Evolutionary conservation across 2,888 invertebrate species (phyloP).

Genomic region (Abrostola tripartita): DNA sequence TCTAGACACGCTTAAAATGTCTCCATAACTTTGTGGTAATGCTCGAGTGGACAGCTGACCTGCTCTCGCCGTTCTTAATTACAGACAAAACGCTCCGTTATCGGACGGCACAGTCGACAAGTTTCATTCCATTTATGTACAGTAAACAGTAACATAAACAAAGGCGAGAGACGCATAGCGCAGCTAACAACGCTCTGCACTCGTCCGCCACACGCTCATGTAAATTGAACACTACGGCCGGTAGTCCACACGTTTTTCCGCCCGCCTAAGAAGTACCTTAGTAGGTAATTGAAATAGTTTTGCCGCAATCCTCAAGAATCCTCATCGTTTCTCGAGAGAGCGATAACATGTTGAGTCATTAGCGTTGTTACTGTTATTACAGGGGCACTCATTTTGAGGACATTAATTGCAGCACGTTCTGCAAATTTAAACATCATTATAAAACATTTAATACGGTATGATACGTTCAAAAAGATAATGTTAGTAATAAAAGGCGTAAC

Average conservation of each 20-base stretch:
- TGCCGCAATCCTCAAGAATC: conserved; percentile 29
- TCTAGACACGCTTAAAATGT: conserved; percentile 75
- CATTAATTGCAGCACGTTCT: conserved; percentile 60
- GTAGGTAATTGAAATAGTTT: conserved; percentile 44
- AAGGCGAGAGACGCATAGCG: conserved; percentile 65
- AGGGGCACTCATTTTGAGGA: conserved; percentile 37
- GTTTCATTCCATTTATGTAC: conserved; percentile 80
- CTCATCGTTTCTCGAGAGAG: conserved; percentile 27
- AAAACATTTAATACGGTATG: conserved; percentile 65
- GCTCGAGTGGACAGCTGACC: conserved; percentile 72
- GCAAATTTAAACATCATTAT: conserved; percentile 59
- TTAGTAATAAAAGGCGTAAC: conserved; percentile 62
- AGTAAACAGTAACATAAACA: conserved; percentile 80
- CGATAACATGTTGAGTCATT: conserved; percentile 56
- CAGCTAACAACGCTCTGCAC: conserved; percentile 70
- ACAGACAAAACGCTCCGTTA: conserved; percentile 85
- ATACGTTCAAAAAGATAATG: conserved; percentile 63
- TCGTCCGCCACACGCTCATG: conserved; percentile 63
- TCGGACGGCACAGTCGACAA: conserved; percentile 72
- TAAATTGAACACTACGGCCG: conserved; percentile 62
- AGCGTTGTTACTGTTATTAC: conserved; percentile 57
- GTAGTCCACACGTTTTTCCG: conserved; percentile 57
- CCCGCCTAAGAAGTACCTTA: conserved; percentile 55
- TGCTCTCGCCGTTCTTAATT: conserved; percentile 82
- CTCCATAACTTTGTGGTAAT: conserved; percentile 80